phyloP scores from a whole-genome alignment of 2,113 vertebrate genomes.

The Tauraco erythrolophus region DNA sequence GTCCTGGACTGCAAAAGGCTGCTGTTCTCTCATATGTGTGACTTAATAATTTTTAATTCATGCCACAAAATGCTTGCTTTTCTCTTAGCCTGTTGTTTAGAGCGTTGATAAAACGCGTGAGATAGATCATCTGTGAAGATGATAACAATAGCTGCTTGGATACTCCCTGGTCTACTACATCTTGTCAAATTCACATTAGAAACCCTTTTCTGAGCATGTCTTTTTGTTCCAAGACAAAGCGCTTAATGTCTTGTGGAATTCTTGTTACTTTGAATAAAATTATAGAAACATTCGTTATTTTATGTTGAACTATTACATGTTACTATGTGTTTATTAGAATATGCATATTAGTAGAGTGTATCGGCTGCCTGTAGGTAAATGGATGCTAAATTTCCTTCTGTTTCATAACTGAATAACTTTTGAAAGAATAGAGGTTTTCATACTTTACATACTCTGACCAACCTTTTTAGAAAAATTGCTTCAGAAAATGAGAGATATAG shows the following conservation, averaged over 20 bases:
- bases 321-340: not conserved
- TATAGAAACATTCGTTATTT: not conserved
- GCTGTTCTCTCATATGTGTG: constrained; percentile 6
- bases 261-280: not conserved
- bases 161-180: not conserved
- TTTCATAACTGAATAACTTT: not conserved
- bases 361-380: not conserved
- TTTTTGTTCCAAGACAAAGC: not conserved
- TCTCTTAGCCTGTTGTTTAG: not conserved
- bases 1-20: constrained; percentile 28
- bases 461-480: not conserved
- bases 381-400: not conserved
- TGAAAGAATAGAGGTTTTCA: fast-evolving
- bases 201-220: not conserved
- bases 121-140: not conserved
- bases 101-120: not conserved
- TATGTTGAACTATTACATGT: not conserved
- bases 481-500: not conserved
- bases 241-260: not conserved
- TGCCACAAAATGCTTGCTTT: constrained; percentile 34
- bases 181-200: not conserved
- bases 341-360: not conserved
- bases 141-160: not conserved
- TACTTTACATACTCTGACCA: not conserved
- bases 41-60: not conserved